Base-by-base conservation (phyloP, 2,888 invertebrate genomes). In the Cynaeus angustus region DNA sequence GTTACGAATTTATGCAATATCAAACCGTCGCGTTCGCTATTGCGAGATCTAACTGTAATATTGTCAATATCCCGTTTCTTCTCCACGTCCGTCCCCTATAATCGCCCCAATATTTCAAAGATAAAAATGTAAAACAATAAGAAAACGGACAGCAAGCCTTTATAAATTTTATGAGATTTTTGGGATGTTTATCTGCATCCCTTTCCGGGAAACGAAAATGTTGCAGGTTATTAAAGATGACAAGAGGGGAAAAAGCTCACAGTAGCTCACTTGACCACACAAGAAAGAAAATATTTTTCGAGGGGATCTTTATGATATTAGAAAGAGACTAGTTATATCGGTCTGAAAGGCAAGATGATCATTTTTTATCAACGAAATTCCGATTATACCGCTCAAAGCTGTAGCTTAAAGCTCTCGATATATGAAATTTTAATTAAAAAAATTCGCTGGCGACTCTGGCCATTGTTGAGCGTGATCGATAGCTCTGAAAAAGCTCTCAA, bases 91-190 rank as follows among this genome's bases (percentile, higher is more conserved):
- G n/a, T 33, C 33, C 33, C 33, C 56, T 21, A 48, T 46, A 64
- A 68, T 62, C 64, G 56, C 38, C 3, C 28, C 38, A 46, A 68
- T 68, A 68, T 68, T 56, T 68, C 64, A 55, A 48, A 55, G 26
- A 33, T 45, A 61, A 61, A 50, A 50, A 56, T 56, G 53, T 62
- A 62, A 64, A 68, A 68, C 68, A 68, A 68, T 64, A 59, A 67
- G 59, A 67, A 37, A 55, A 14, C 66, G 38, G 37, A 50, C 56
- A n/a, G 13, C 10, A 13, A 61, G 62, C 68, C 64, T 62, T 30
- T 48, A 64, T 62, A 55, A 56, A 64, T 68, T 68, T 68, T 62
- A 68, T 64, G 56, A 68, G 68, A 68, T 68, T 68, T 64, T 64
- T 64, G 41, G 37, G 56, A 68, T 55, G 58, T 64, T 64, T 64